These are phyloP conservation scores for Melanostoma mellinum DNA, from an alignment of 2,888 invertebrate genomes.

Conservation along the genomic window DNA sequence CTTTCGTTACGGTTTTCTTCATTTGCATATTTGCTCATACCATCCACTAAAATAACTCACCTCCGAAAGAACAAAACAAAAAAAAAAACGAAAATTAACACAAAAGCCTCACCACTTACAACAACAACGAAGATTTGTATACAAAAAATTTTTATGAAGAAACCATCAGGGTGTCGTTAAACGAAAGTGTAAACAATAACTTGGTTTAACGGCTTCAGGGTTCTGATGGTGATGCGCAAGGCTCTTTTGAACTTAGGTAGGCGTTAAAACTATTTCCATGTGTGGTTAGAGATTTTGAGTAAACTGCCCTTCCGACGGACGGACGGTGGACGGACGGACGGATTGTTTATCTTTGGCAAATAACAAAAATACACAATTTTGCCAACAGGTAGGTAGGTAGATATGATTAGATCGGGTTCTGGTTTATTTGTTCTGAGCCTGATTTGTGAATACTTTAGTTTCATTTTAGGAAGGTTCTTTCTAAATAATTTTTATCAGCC, in stretches of 20 bases:
- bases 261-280: conserved; percentile 22
- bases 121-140: conserved; percentile 1
- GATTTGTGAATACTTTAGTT: too few relatives aligned
- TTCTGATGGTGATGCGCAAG: background rate
- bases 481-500: too few relatives aligned
- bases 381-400: conserved; percentile 18
- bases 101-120: background rate
- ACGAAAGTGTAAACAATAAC: conserved; percentile 57
- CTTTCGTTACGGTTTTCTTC: conserved; percentile 16
- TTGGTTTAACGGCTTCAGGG: conserved; percentile 31
- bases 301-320: conserved; percentile 16
- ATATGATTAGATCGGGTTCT: too few relatives aligned
- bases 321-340: background rate
- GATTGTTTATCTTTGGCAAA: conserved; percentile 51
- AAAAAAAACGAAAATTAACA: background rate
- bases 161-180: conserved; percentile 60
- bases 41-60: conserved; percentile 5
- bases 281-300: conserved; percentile 24
- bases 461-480: too few relatives aligned
- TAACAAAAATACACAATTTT: conserved; percentile 21
- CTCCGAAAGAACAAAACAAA: background rate
- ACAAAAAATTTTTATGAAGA: conserved; percentile 31
- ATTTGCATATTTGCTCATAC: conserved; percentile 38
- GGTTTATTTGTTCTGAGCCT: too few relatives aligned
- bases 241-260: conserved; percentile 32